Evolutionary conservation across 2,113 vertebrate genomes (phyloP).

Genomic region (Neotoma lepida): DNA sequence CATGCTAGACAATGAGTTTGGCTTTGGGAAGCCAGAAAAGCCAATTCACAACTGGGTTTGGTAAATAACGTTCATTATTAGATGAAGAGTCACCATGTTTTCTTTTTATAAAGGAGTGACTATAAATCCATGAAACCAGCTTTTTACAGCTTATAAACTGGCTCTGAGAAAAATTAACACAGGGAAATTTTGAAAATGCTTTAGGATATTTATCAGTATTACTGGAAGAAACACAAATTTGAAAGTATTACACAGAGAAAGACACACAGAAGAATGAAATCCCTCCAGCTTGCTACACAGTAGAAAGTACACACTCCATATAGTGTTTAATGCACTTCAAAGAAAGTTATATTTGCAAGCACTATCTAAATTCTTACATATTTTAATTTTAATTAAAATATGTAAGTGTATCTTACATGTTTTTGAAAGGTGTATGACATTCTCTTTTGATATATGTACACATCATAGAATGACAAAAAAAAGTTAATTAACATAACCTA

Average conservation of each 20-base stretch:
- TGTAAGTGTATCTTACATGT: not conserved
- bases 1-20: not conserved
- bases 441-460: not conserved
- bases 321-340: not conserved
- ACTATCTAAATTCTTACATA: slow-evolving; percentile 24
- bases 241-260: slow-evolving; percentile 6
- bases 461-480: not conserved
- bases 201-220: slow-evolving; percentile 26
- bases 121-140: not conserved
- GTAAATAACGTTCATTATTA: not conserved
- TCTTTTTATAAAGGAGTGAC: not conserved
- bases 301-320: not conserved
- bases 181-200: not conserved
- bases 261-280: not conserved
- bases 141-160: not conserved
- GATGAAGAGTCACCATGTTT: not conserved
- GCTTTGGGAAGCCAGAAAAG: not conserved
- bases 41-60: not conserved
- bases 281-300: not conserved
- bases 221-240: not conserved
- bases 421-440: not conserved
- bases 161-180: not conserved
- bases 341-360: slow-evolving; percentile 13
- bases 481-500: not conserved
- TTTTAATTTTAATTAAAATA: slow-evolving; percentile 17